A percentile compares a stretch with the other conserved stretches of the same genome.
phyloP scores from a whole-genome alignment of 2,113 vertebrate species.

The Bucco capensis region DNA sequence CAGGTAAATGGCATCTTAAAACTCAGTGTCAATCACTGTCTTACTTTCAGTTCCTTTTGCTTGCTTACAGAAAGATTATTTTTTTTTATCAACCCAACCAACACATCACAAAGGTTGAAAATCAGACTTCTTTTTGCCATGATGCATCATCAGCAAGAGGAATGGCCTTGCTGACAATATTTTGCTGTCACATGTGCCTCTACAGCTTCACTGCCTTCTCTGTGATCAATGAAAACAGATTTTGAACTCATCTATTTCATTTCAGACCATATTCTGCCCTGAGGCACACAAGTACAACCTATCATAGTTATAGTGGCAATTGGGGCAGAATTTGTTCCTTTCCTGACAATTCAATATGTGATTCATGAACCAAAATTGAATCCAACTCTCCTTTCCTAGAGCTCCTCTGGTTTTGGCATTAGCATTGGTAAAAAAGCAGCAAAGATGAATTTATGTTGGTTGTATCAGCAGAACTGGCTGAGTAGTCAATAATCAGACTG shows the following conservation, averaged over 20 bases:
- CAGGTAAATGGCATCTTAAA: neutral
- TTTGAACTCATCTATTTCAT: constrained; percentile 65
- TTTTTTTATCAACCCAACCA: neutral
- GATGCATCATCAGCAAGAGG: constrained; percentile 40
- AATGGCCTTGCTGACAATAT: constrained; percentile 47
- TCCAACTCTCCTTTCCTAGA: constrained; percentile 23
- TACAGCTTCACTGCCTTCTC: constrained; percentile 54
- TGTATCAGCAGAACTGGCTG: constrained; percentile 18
- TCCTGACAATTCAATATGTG: constrained; percentile 62
- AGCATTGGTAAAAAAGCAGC: constrained; percentile 24
- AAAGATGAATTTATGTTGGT: constrained; percentile 46
- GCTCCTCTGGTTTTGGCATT: constrained; percentile 18
- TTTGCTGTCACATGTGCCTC: constrained; percentile 59
- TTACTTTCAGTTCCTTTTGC: constrained; percentile 18
- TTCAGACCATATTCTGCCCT: constrained; percentile 47
- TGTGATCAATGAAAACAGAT: constrained; percentile 66
- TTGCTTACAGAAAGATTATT: neutral
- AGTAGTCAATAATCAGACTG: constrained; percentile 34
- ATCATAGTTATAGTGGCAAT: constrained; percentile 62
- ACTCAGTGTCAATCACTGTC: neutral
- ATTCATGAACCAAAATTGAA: constrained; percentile 59
- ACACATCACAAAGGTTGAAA: constrained; percentile 16
- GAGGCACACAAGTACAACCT: constrained; percentile 35
- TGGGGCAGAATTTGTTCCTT: constrained; percentile 66
- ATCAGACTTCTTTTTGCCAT: constrained; percentile 37